Percentiles rank a stretch among this genome's conserved stretches.
Evolutionary conservation across 2,797 vertebrate genomes (phyloP).

Genomic region (Anolis apletophallus): DNA sequence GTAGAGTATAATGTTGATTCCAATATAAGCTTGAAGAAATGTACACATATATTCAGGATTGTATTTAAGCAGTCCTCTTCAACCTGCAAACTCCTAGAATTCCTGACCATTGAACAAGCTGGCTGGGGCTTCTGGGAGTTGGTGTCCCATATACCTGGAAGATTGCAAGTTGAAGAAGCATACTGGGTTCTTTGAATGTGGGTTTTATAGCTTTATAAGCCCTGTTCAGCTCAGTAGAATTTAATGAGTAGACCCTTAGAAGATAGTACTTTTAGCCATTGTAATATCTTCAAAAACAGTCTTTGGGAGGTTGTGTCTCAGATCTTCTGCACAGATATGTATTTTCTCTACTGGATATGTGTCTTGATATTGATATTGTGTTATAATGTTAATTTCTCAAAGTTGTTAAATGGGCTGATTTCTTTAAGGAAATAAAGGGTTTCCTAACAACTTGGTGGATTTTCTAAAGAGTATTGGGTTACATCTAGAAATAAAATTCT

Average conservation of each 20-base stretch:
- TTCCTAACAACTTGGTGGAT: neutral
- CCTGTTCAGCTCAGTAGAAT: neutral
- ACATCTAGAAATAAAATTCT: neutral
- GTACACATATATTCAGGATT: neutral
- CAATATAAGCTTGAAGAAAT: slow-evolving; percentile 8
- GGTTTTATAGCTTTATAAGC: neutral
- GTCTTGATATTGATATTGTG: neutral
- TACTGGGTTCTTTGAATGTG: neutral
- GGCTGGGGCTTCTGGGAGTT: no score
- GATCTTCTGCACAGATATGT: neutral
- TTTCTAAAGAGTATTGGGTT: neutral
- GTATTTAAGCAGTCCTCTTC: neutral
- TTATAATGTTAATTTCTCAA: neutral
- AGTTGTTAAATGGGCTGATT: neutral
- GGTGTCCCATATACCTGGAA: no score
- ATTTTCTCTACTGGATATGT: no score
- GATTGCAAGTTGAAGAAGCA: neutral
- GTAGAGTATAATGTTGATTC: neutral
- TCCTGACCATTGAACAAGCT: no score
- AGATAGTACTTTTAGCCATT: neutral
- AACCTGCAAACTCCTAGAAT: no score
- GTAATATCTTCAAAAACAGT: neutral
- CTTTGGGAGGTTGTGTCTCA: neutral
- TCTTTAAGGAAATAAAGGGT: neutral
- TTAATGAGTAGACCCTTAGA: neutral